Evolutionary conservation across 2,888 invertebrate genomes (phyloP).

Genomic region (Liodrosophila aerea): DNA sequence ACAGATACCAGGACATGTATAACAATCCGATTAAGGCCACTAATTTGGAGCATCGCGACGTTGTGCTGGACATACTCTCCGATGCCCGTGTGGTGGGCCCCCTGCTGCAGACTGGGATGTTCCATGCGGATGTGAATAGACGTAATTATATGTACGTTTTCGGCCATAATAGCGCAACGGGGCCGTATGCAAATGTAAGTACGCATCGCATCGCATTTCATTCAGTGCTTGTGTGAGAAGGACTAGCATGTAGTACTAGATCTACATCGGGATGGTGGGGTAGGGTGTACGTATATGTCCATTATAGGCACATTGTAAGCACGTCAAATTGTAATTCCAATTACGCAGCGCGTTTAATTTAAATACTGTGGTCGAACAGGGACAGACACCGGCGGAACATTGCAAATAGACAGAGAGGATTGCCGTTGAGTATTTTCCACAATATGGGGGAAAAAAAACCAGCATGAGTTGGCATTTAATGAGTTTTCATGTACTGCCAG

Average conservation of each 20-base stretch:
- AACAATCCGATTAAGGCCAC: conserved; percentile 84
- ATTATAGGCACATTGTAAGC: conserved; percentile 22
- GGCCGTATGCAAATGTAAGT: conserved; percentile 90
- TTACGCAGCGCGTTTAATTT: conserved; percentile 56
- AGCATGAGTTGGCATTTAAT: conserved; percentile 56
- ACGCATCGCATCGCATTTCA: conserved; percentile 22
- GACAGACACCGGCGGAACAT: conserved; percentile 4
- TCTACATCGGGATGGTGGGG: too few species aligned
- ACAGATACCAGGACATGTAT: conserved; percentile 85
- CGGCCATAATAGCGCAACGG: conserved; percentile 91
- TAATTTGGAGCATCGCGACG: conserved; percentile 87
- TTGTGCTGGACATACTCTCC: conserved; percentile 92
- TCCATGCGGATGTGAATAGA: conserved; percentile 89
- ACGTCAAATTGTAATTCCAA: conserved; percentile 46
- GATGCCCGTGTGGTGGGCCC: conserved; percentile 94
- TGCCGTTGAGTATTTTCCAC: conserved; percentile 12
- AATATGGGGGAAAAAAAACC: conserved; percentile 31
- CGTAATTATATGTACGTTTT: conserved; percentile 95
- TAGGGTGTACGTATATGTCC: neutral
- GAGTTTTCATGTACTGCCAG: conserved; percentile 54
- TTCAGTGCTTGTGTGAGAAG: neutral
- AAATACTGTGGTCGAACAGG: conserved; percentile 34
- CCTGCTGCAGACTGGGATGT: conserved; percentile 88
- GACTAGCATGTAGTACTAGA: neutral
- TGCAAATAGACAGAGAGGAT: neutral